Conservation (phyloP, 2,113 vertebrate species). For the Macquaria ambigua region DNA sequence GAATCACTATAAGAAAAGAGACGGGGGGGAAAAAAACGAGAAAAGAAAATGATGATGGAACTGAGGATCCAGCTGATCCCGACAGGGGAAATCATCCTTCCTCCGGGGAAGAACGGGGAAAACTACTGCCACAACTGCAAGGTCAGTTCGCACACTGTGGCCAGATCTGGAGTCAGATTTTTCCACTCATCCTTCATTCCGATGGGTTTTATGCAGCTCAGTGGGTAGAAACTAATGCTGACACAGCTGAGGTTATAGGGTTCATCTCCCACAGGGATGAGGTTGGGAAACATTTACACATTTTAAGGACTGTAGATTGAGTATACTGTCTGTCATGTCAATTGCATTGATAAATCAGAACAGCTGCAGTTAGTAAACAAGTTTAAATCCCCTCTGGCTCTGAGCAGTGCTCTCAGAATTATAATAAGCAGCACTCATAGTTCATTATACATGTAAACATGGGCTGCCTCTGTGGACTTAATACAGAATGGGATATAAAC, state of each 20-base stretch:
- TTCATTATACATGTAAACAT: constrained; percentile 9
- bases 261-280: constrained; percentile 28
- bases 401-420: neutral
- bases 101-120: constrained; percentile 79
- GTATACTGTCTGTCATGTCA: constrained; percentile 1
- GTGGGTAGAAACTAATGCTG: constrained; percentile 25
- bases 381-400: neutral
- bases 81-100: constrained; percentile 78
- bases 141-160: constrained; percentile 63
- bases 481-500: neutral
- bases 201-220: constrained; percentile 22
- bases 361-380: constrained; percentile 31
- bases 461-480: neutral
- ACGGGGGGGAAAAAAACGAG: neutral
- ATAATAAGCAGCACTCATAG: neutral
- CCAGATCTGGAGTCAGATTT: constrained; percentile 32
- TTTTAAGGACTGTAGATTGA: constrained; percentile 23
- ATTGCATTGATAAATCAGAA: constrained; percentile 21
- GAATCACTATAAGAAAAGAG: neutral
- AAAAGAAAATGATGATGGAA: constrained; percentile 73
- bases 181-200: constrained; percentile 34
- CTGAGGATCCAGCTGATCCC: constrained; percentile 80
- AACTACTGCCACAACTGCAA: constrained; percentile 79
- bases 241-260: constrained; percentile 27
- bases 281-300: constrained; percentile 29